A percentile compares a stretch with the other conserved stretches of the same genome.
Evolutionary conservation across 2,113 vertebrate species (phyloP).

Genomic region (Nibea coibor): DNA sequence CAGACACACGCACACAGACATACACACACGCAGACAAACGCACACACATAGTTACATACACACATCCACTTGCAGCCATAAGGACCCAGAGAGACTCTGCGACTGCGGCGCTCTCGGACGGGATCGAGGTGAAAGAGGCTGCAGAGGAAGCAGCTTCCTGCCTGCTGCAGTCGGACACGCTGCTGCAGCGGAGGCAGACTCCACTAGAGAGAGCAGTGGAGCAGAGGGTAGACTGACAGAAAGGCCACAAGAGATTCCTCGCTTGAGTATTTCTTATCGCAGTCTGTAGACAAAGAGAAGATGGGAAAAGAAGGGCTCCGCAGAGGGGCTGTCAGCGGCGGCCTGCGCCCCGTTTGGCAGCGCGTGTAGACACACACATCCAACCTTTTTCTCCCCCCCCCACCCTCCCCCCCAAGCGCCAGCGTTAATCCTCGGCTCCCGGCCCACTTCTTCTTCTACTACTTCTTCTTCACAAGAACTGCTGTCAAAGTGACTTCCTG

Average conservation of each 20-base stretch:
- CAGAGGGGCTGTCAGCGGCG: conserved; percentile 33
- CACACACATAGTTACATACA: conserved; percentile 39
- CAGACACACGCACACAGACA: conserved; percentile 43
- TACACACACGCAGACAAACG: conserved; percentile 5
- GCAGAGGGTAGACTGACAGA: conserved; percentile 48
- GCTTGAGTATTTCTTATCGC: conserved; percentile 63
- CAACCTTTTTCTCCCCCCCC: not conserved
- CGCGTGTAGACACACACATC: conserved; percentile 4
- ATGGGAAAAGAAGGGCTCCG: conserved; percentile 36
- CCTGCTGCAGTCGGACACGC: conserved; percentile 32
- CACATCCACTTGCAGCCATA: conserved; percentile 68
- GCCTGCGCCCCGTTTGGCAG: conserved; percentile 9
- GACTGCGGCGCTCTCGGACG: conserved; percentile 68
- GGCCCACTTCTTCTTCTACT: conserved; percentile 36
- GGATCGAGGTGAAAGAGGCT: conserved; percentile 51
- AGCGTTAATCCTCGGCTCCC: conserved; percentile 47
- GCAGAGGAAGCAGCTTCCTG: conserved; percentile 67
- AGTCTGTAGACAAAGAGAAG: conserved; percentile 54
- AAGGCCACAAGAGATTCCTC: conserved; percentile 76
- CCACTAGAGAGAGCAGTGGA: conserved; percentile 71
- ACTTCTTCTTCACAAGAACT: conserved; percentile 60
- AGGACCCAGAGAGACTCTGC: conserved; percentile 76
- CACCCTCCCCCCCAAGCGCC: not conserved
- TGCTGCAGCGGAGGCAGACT: conserved; percentile 52
- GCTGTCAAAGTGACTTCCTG: conserved; percentile 76